Percentiles rank a stretch among this genome's conserved stretches.
phyloP scores from a whole-genome alignment of 1,140 invertebrate species.

The Hydropsyche tenuis region DNA sequence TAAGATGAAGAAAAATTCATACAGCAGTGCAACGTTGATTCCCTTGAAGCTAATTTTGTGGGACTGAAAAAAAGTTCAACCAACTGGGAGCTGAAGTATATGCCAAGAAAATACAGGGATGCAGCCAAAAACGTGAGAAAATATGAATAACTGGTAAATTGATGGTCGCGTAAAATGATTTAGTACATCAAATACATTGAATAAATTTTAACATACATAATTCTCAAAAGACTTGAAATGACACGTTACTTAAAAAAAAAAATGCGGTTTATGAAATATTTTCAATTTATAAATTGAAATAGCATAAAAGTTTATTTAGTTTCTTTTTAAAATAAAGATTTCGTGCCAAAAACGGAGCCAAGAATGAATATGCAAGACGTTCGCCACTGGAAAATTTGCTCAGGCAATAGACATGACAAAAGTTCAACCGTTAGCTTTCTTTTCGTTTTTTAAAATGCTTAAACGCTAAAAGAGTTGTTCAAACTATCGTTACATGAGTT shows the following conservation, averaged over 20 bases:
- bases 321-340: neutral
- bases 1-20: conserved; percentile 48
- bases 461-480: conserved; percentile 44
- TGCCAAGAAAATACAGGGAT: neutral
- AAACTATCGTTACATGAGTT: conserved; percentile 49
- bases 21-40: conserved; percentile 32
- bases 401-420: conserved; percentile 42
- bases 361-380: conserved; percentile 3
- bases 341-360: conserved; percentile 1
- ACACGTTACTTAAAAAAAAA: too few species aligned
- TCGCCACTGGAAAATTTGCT: conserved; percentile 33
- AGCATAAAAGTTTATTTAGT: too few species aligned
- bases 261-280: neutral
- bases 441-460: conserved; percentile 30
- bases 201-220: too few species aligned
- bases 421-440: conserved; percentile 38
- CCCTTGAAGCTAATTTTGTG: conserved; percentile 44
- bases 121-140: neutral
- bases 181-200: too few species aligned
- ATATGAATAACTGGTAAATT: too few species aligned
- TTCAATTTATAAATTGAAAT: neutral
- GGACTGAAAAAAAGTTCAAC: conserved; percentile 41
- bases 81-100: conserved; percentile 11
- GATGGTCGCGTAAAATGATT: too few species aligned
- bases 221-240: too few species aligned